Conservation (phyloP, 2,888 invertebrate genomes). For the Cheilosia scutellata region DNA sequence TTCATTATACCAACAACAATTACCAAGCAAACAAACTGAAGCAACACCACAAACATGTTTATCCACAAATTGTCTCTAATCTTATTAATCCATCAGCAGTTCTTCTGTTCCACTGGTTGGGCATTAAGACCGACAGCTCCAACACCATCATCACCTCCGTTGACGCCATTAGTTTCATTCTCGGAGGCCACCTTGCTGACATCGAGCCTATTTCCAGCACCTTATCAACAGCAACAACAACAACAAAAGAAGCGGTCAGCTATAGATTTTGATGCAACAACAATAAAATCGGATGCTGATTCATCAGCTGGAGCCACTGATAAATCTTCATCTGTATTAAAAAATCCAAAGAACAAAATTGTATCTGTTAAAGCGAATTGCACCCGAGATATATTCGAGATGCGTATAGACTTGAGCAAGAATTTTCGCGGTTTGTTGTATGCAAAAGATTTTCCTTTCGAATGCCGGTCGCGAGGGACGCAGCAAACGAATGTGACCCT, state of each 20-base stretch:
- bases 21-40: conserved; percentile 56
- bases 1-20: conserved; percentile 4
- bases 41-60: conserved; percentile 80
- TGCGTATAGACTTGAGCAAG: conserved; percentile 86
- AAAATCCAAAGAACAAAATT: conserved; percentile 85
- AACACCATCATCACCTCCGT: conserved; percentile 72
- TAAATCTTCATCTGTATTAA: conserved; percentile 43
- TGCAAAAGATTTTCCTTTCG: conserved; percentile 90
- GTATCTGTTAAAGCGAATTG: conserved; percentile 87
- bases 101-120: conserved; percentile 81
- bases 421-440: conserved; percentile 89
- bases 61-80: conserved; percentile 79
- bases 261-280: conserved; percentile 46
- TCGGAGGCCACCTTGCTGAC: conserved; percentile 79
- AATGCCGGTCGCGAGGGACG: conserved; percentile 88
- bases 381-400: conserved; percentile 87
- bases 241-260: conserved; percentile 53
- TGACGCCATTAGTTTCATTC: conserved; percentile 77
- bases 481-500: conserved; percentile 79
- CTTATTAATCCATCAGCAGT: conserved; percentile 78
- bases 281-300: conserved; percentile 41
- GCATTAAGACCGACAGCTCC: conserved; percentile 79
- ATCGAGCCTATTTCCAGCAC: conserved; percentile 69
- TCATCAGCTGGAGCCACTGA: conserved; percentile 26
- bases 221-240: conserved; percentile 47